Conservation (phyloP, 1,140 invertebrate species). For the Camponotus floridanus region DNA sequence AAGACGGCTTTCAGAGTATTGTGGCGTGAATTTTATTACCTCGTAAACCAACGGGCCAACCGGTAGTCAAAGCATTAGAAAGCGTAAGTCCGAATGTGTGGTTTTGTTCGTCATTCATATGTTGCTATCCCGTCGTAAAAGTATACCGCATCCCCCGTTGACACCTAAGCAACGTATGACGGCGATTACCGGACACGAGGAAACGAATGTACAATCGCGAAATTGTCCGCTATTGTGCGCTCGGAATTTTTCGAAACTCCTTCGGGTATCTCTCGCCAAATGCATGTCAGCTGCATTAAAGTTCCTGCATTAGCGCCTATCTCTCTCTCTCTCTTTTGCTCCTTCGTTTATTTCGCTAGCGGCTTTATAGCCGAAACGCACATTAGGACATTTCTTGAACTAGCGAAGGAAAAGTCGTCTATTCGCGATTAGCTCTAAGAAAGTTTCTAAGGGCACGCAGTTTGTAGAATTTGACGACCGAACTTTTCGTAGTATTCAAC, state of each 20-base stretch:
- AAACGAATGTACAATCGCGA: conserved; percentile 5
- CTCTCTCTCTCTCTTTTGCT: neutral
- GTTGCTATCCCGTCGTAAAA: conserved; percentile 64
- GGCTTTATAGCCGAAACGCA: conserved; percentile 13
- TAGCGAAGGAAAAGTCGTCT: conserved; percentile 3
- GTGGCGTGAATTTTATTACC: conserved; percentile 84
- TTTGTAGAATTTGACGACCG: conserved; percentile 38
- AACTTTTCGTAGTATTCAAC: conserved; percentile 68
- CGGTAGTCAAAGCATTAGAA: conserved; percentile 81
- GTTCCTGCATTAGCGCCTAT: neutral
- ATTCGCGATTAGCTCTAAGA: conserved; percentile 59
- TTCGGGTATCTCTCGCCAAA: neutral
- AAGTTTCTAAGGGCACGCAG: conserved; percentile 4
- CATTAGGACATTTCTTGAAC: neutral
- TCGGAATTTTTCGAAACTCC: neutral
- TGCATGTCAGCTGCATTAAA: neutral
- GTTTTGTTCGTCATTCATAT: conserved; percentile 44
- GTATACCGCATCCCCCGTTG: conserved; percentile 25
- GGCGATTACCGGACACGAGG: neutral
- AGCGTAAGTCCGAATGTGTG: conserved; percentile 74
- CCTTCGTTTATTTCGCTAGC: neutral
- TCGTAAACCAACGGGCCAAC: conserved; percentile 81
- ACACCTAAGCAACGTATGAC: neutral
- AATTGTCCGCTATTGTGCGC: neutral
- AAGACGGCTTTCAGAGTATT: conserved; percentile 74